These are phyloP conservation scores for Syngnathus scovelli DNA, from an alignment of 2,113 vertebrate genomes.

Conservation along the genomic window DNA sequence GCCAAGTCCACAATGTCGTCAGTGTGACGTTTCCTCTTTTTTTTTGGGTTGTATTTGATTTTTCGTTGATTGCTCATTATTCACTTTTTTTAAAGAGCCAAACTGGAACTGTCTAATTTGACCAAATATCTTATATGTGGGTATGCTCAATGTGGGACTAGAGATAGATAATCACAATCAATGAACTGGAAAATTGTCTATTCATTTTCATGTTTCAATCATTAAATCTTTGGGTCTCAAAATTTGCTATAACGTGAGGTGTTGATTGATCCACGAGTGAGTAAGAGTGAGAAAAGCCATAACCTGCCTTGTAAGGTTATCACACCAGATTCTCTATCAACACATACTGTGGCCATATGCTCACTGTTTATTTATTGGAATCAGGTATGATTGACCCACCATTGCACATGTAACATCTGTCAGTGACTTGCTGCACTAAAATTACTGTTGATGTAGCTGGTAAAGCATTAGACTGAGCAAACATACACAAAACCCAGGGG, in stretches of 20 bases:
- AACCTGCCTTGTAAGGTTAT: slow-evolving; percentile 4
- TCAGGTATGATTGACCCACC: slow-evolving; percentile 34
- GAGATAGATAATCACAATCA: not conserved
- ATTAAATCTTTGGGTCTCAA: no score
- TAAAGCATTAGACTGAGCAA: slow-evolving; percentile 28
- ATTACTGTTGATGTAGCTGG: slow-evolving; percentile 43
- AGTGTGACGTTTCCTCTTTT: slow-evolving; percentile 26
- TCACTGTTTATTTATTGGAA: slow-evolving; percentile 25
- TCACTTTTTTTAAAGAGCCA: not conserved
- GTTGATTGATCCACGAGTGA: not conserved
- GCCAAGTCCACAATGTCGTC: slow-evolving; percentile 39
- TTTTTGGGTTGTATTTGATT: slow-evolving; percentile 25
- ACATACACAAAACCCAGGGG: slow-evolving; percentile 1
- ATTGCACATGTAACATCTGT: slow-evolving; percentile 36
- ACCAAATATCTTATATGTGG: not conserved
- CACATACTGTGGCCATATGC: slow-evolving; percentile 30
- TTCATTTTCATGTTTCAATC: not conserved
- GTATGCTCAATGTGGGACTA: no score
- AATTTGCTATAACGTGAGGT: not conserved
- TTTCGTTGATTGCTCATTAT: not conserved
- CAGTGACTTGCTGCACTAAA: slow-evolving; percentile 20
- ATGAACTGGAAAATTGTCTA: not conserved
- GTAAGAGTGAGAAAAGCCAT: not conserved
- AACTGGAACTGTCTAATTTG: not conserved
- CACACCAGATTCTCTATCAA: slow-evolving; percentile 20